A percentile compares a stretch with the other conserved stretches of the same genome.
phyloP scores from a whole-genome alignment of 2,888 invertebrate species.

The Craniophora ligustri region DNA sequence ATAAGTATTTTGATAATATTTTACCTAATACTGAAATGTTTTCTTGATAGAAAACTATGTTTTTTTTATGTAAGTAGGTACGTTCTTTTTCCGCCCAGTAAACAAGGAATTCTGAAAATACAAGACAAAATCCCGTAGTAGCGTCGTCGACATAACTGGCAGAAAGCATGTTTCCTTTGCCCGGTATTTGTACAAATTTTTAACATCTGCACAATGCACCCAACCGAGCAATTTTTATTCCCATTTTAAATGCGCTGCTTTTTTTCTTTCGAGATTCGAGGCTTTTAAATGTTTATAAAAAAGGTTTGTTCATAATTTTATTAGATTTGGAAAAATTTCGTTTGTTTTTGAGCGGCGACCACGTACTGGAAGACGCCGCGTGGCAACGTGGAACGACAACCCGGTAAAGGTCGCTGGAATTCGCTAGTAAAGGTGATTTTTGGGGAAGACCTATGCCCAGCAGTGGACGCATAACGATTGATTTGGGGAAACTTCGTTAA shows the following conservation, averaged over 20 bases:
- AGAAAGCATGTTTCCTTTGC: constrained; percentile 64
- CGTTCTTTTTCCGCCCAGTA: not conserved
- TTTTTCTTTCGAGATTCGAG: constrained; percentile 44
- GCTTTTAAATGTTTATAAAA: constrained; percentile 2
- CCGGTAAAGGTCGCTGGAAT: too few relatives aligned
- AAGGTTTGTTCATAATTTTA: not conserved
- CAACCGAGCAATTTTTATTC: constrained; percentile 62
- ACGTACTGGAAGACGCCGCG: too few relatives aligned
- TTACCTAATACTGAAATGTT: too few relatives aligned
- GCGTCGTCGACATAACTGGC: constrained; percentile 33
- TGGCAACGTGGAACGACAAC: too few relatives aligned
- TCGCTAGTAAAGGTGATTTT: too few relatives aligned
- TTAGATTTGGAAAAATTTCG: too few relatives aligned
- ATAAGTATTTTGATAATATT: too few relatives aligned
- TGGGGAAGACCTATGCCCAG: too few relatives aligned
- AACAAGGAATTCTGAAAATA: not conserved
- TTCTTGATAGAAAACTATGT: not conserved
- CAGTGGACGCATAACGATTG: too few relatives aligned
- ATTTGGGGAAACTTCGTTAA: too few relatives aligned
- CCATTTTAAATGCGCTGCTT: constrained; percentile 55
- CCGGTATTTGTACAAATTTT: constrained; percentile 76
- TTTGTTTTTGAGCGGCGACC: too few relatives aligned
- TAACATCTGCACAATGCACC: constrained; percentile 71
- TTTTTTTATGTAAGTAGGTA: not conserved
- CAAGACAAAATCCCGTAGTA: constrained; percentile 24